Evolutionary conservation across 2,888 invertebrate genomes (phyloP).

Genomic region (Apodemia zela): DNA sequence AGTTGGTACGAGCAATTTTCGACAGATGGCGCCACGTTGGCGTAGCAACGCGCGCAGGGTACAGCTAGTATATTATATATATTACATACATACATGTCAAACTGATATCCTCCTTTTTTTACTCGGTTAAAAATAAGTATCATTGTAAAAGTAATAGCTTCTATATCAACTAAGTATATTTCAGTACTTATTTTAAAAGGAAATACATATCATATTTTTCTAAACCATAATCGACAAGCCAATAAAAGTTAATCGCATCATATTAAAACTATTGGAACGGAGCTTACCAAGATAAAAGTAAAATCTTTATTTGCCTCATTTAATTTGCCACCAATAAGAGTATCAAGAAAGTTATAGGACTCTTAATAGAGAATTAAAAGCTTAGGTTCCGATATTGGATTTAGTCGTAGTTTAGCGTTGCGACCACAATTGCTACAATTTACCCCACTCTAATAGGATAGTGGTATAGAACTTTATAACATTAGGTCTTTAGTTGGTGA

Average conservation of each 20-base stretch:
- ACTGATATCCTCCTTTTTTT: no score
- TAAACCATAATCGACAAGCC: background rate
- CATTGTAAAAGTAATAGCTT: no score
- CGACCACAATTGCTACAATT: constrained; percentile 48
- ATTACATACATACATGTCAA: no score
- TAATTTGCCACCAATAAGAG: constrained; percentile 13
- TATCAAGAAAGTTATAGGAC: constrained; percentile 18
- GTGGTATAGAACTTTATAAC: constrained; percentile 39
- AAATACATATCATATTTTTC: no score
- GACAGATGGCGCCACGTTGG: no score
- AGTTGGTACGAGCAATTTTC: no score
- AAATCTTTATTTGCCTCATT: constrained; percentile 11
- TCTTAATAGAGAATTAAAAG: constrained; percentile 21
- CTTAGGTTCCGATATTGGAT: constrained; percentile 46
- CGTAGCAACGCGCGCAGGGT: no score
- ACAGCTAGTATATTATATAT: no score
- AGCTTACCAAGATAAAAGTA: background rate
- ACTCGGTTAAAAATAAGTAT: no score
- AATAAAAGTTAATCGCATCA: constrained; percentile 2
- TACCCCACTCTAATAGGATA: constrained; percentile 39
- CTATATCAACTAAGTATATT: no score
- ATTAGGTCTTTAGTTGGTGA: constrained; percentile 32
- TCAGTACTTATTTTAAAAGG: no score
- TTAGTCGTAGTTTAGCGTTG: constrained; percentile 43
- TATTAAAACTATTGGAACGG: background rate